These are phyloP conservation scores for Solenopsis invicta DNA, from an alignment of 1,140 invertebrate genomes.

Conservation along the genomic window DNA sequence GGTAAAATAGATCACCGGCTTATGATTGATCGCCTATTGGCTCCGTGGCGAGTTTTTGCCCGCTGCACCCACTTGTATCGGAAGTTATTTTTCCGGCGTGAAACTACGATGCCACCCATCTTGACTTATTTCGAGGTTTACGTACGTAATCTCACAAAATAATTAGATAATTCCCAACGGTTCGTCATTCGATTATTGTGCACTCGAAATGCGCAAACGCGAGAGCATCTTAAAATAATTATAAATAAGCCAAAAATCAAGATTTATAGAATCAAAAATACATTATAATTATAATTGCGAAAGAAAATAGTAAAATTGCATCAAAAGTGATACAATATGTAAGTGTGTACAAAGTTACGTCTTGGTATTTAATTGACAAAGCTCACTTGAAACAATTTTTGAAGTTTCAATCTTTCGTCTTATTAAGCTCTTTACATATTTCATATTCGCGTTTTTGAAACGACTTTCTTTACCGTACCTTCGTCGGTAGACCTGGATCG, in stretches of 20 bases:
- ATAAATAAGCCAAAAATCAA: background rate
- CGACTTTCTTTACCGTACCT: conserved; percentile 58
- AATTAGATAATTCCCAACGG: conserved; percentile 23
- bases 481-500: conserved; percentile 68
- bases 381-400: background rate
- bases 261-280: background rate
- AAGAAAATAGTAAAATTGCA: background rate
- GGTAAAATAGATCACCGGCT: conserved; percentile 84
- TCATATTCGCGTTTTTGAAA: conserved; percentile 17
- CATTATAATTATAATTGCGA: conserved; percentile 14
- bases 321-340: background rate
- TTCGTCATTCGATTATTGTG: conserved; percentile 5
- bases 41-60: conserved; percentile 70
- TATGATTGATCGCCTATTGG: conserved; percentile 86
- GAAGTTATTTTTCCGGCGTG: conserved; percentile 58
- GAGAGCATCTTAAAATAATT: background rate
- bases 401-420: background rate
- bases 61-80: conserved; percentile 47
- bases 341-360: background rate
- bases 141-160: background rate
- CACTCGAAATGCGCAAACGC: background rate
- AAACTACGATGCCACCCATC: conserved; percentile 28
- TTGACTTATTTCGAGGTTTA: conserved; percentile 39
- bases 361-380: background rate
- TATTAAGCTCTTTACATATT: background rate